Conservation (phyloP, 2,113 vertebrate species). For the Lagopus muta region DNA sequence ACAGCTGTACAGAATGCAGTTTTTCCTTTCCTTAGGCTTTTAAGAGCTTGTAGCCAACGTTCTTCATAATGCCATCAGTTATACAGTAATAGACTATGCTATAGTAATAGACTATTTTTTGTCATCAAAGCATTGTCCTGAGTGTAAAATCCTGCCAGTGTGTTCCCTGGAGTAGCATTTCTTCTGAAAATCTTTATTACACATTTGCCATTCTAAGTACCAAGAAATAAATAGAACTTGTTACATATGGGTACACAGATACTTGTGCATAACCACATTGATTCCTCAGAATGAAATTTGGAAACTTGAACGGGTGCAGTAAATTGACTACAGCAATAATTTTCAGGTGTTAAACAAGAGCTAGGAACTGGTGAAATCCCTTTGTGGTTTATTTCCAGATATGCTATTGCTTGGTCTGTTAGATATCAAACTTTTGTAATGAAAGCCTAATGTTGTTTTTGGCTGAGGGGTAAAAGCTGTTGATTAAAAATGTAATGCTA, state of each 20-base stretch:
- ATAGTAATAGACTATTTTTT: background rate
- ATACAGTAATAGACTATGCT: background rate
- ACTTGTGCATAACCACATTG: background rate
- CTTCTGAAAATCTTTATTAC: background rate
- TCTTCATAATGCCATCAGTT: background rate
- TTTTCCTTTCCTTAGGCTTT: background rate
- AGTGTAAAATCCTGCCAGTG: background rate
- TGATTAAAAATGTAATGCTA: constrained; percentile 10
- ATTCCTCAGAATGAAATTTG: background rate
- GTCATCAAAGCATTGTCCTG: background rate
- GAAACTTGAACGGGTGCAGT: background rate
- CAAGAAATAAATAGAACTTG: background rate
- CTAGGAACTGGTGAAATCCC: background rate
- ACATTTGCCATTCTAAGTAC: background rate
- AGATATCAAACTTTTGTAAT: background rate
- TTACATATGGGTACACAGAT: background rate
- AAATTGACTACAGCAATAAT: background rate
- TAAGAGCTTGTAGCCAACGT: background rate
- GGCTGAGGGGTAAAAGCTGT: constrained; percentile 19
- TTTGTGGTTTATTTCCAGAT: background rate
- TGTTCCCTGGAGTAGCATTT: background rate
- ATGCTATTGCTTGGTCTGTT: background rate
- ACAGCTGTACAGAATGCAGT: background rate
- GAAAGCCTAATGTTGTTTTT: constrained; percentile 29
- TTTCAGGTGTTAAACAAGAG: background rate